A percentile compares a stretch with the other conserved stretches of the same genome.
These are phyloP conservation scores for Chaetorhynchus papuensis DNA, from an alignment of 2,113 vertebrate genomes.

Conservation along the genomic window DNA sequence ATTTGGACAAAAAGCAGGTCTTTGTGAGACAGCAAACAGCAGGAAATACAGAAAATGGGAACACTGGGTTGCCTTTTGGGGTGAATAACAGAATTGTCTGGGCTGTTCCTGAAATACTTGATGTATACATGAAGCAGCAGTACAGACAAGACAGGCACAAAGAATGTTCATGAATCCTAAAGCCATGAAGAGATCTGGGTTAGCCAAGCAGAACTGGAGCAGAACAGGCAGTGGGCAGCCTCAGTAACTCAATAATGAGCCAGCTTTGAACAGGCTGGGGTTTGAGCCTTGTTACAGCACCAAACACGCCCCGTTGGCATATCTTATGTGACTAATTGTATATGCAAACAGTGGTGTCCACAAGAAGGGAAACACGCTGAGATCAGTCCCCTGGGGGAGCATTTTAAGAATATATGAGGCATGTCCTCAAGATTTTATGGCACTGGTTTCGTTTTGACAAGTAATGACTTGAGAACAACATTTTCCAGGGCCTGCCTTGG, in stretches of 20 bases:
- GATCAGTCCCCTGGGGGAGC: neutral
- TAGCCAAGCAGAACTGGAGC: neutral
- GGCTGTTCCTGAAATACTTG: neutral
- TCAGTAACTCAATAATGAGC: neutral
- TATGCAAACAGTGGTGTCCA: neutral
- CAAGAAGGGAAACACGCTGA: neutral
- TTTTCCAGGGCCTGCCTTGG: neutral
- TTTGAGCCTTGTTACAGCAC: neutral
- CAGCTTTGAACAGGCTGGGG: neutral
- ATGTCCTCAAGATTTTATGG: neutral
- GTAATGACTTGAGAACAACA: neutral
- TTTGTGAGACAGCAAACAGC: neutral
- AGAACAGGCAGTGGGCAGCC: neutral
- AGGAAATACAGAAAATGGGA: neutral
- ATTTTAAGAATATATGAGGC: conserved; percentile 3
- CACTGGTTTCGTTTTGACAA: neutral
- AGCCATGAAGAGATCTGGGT: neutral
- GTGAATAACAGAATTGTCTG: neutral
- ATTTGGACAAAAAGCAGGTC: neutral
- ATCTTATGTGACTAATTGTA: neutral
- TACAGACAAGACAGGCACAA: neutral
- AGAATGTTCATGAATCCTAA: neutral
- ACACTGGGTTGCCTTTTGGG: neutral
- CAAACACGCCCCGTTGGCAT: neutral
- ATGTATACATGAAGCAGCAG: neutral